A percentile compares a stretch with the other conserved stretches of the same genome.
Conservation (phyloP, 64 coral and sea anemone species). For the Stylophora pistillata region DNA sequence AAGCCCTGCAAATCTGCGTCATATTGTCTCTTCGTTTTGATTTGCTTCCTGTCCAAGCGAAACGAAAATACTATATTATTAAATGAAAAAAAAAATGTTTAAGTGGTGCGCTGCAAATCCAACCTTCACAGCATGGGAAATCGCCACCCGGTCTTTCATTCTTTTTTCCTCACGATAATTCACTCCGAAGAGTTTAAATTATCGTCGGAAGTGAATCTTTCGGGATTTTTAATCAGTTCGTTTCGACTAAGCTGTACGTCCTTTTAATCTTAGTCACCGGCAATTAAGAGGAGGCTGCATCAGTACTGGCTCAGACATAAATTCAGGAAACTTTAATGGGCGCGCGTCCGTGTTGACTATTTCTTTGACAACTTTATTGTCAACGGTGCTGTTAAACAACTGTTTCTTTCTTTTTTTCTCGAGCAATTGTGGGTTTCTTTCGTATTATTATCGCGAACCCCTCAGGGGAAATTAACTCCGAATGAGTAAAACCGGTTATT, state of each 20-base stretch:
- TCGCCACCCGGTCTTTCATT: background rate
- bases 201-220: constrained; percentile 24
- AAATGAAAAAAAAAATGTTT: background rate
- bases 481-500: constrained; percentile 30
- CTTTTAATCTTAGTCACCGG: constrained; percentile 14
- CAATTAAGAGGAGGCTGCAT: background rate
- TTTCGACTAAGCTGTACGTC: constrained; percentile 9
- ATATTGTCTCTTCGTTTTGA: constrained; percentile 40
- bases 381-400: constrained; percentile 36
- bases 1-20: constrained; percentile 37
- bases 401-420: constrained; percentile 25
- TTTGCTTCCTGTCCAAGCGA: constrained; percentile 39
- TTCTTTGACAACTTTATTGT: constrained; percentile 19
- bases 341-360: background rate
- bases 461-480: constrained; percentile 31
- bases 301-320: background rate
- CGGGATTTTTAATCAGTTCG: constrained; percentile 48
- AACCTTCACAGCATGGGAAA: background rate
- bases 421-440: constrained; percentile 18
- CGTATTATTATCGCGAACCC: constrained; percentile 18
- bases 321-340: background rate
- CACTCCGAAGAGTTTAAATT: background rate
- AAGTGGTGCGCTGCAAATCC: background rate
- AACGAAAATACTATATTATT: constrained; percentile 26
- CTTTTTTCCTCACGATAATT: background rate